These are phyloP conservation scores for Erpornis zantholeuca DNA, from an alignment of 2,113 vertebrate genomes.

Conservation along the genomic window DNA sequence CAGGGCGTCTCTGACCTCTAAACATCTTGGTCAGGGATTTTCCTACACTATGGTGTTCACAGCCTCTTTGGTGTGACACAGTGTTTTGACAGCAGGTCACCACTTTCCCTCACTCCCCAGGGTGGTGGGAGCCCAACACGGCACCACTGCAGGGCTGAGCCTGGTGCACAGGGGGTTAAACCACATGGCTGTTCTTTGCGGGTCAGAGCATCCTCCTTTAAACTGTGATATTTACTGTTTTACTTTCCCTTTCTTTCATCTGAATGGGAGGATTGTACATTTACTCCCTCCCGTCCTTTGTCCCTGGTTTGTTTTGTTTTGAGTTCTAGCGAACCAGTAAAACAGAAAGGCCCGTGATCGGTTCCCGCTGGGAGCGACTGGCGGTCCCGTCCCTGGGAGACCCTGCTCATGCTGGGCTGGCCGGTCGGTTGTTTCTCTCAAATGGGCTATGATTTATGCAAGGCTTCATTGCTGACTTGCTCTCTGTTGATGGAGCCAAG, in stretches of 20 bases:
- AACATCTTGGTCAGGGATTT: background rate
- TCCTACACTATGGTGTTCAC: rapidly evolving
- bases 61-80: background rate
- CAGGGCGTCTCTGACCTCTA: background rate
- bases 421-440: background rate
- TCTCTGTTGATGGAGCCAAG: slow-evolving; percentile 47
- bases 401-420: slow-evolving; percentile 48
- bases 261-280: slow-evolving; percentile 69
- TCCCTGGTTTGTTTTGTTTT: slow-evolving; percentile 63
- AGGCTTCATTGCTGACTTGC: slow-evolving; percentile 55
- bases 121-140: rapidly evolving
- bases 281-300: slow-evolving; percentile 55
- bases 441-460: slow-evolving; percentile 63
- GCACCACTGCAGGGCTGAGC: background rate
- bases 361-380: slow-evolving; percentile 61
- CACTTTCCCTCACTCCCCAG: background rate
- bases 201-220: slow-evolving; percentile 61
- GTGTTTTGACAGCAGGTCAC: rapidly evolving
- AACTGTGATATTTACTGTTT: slow-evolving; percentile 65
- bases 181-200: background rate
- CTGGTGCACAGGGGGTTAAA: slow-evolving; percentile 24
- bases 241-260: slow-evolving; percentile 70
- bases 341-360: slow-evolving; percentile 41
- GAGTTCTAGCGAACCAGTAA: slow-evolving; percentile 56
- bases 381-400: slow-evolving; percentile 47